phyloP scores from a whole-genome alignment of 2,797 vertebrate species.

The Clarias platycephalus region DNA sequence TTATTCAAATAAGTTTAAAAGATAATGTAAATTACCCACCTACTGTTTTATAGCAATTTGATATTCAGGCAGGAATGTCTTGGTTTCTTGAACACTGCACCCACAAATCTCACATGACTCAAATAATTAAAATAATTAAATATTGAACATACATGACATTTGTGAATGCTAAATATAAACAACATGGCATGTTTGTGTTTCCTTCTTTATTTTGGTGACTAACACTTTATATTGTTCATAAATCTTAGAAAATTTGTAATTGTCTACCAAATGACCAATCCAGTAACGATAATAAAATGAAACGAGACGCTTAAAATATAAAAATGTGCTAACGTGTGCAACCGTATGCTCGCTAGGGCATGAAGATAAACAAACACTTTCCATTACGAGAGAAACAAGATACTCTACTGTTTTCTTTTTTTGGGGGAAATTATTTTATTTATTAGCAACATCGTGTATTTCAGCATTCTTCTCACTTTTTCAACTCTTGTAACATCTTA shows the following conservation, averaged over 20 bases:
- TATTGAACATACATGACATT: background rate
- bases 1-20: background rate
- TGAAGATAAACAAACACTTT: background rate
- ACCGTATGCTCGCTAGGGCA: background rate
- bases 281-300: background rate
- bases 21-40: background rate
- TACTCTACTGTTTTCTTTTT: background rate
- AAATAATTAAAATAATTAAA: too few relatives aligned
- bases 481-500: background rate
- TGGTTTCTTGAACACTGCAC: background rate
- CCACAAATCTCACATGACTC: background rate
- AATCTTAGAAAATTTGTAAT: background rate
- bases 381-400: background rate
- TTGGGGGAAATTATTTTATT: conserved; percentile 21
- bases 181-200: background rate
- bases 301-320: background rate
- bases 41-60: background rate
- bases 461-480: background rate
- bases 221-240: background rate
- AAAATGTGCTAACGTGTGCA: background rate
- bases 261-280: background rate
- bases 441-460: background rate
- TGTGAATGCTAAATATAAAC: too few relatives aligned
- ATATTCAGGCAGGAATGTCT: background rate
- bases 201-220: too few relatives aligned